phyloP scores from a whole-genome alignment of 2,888 invertebrate genomes.

The Tyria jacobaeae region DNA sequence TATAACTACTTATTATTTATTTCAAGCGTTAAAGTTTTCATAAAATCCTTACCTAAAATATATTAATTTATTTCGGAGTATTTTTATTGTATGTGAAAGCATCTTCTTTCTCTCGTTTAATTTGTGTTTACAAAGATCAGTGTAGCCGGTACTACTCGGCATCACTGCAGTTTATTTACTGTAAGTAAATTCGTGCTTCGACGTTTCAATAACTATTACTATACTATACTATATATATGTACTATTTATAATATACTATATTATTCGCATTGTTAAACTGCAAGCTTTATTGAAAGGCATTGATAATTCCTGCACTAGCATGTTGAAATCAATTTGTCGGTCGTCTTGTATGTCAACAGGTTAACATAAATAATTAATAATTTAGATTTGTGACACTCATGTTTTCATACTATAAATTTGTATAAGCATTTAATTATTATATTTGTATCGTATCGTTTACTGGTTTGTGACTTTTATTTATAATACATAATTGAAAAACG shows the following conservation, averaged over 20 bases:
- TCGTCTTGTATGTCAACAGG: constrained; percentile 13
- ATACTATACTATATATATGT: too few relatives aligned
- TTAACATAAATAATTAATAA: constrained; percentile 11
- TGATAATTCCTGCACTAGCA: constrained; percentile 2
- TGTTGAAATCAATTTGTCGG: constrained; percentile 15
- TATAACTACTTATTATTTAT: too few relatives aligned
- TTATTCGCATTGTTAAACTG: neutral
- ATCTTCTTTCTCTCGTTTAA: neutral
- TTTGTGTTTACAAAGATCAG: neutral
- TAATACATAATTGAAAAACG: too few relatives aligned
- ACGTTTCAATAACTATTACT: neutral
- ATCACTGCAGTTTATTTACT: neutral
- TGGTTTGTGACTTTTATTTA: neutral
- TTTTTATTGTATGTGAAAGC: neutral
- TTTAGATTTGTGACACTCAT: neutral
- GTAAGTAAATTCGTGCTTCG: neutral
- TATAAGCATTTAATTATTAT: constrained; percentile 2
- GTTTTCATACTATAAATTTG: neutral
- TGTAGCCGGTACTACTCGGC: too few relatives aligned
- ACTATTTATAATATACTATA: too few relatives aligned
- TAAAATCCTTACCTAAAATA: too few relatives aligned
- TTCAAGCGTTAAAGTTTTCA: too few relatives aligned
- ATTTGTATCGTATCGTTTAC: neutral
- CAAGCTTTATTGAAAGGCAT: constrained; percentile 7
- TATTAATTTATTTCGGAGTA: too few relatives aligned